Evolutionary conservation across 2,113 vertebrate genomes (phyloP).

Genomic region (Laticauda colubrina): DNA sequence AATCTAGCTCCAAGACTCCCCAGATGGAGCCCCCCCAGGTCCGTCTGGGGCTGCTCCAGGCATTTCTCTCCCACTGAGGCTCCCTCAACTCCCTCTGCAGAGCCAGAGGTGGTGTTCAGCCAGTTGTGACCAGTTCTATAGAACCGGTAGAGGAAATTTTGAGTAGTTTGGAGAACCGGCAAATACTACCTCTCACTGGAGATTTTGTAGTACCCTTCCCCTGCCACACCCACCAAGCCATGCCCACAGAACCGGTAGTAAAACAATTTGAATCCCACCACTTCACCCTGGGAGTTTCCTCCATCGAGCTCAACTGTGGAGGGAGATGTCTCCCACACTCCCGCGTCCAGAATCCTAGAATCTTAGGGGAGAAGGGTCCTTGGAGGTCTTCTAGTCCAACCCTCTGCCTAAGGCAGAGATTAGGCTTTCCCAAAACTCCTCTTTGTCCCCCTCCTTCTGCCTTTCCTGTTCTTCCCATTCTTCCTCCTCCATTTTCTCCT

Average conservation of each 20-base stretch:
- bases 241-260: too few relatives aligned
- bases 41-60: accelerated
- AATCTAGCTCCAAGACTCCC: too few relatives aligned
- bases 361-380: neutral
- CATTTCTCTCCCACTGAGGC: neutral
- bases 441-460: neutral
- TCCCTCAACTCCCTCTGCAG: neutral
- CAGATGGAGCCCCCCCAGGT: neutral
- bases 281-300: too few relatives aligned
- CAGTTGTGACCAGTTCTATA: too few relatives aligned
- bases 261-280: too few relatives aligned
- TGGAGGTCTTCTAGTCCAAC: neutral
- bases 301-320: neutral
- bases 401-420: neutral
- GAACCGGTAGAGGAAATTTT: too few relatives aligned
- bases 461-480: neutral
- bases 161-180: too few relatives aligned
- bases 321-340: neutral
- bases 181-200: too few relatives aligned
- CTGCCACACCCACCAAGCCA: too few relatives aligned
- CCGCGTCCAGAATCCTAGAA: neutral
- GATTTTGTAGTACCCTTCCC: too few relatives aligned
- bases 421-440: neutral
- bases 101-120: neutral
- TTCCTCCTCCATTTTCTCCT: neutral